Evolutionary conservation across 2,888 invertebrate species (phyloP).

Genomic region (Sinodicranocentrus sp.): DNA sequence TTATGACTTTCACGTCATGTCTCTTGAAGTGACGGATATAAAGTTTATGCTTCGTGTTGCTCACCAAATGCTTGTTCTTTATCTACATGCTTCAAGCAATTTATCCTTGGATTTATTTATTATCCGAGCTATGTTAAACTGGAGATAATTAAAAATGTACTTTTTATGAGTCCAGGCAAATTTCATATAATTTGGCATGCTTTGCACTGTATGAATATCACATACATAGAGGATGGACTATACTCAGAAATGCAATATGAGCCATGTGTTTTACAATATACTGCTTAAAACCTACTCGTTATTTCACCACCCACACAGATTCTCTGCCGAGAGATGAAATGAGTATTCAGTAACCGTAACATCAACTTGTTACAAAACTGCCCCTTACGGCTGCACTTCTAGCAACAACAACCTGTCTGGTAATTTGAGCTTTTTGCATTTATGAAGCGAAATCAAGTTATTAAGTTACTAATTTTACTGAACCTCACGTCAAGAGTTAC

Average conservation of each 20-base stretch:
- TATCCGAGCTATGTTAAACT: conserved; percentile 25
- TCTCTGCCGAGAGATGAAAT: not conserved
- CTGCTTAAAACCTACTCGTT: not conserved
- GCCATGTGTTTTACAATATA: not conserved
- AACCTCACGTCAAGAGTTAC: no score
- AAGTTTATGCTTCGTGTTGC: no score
- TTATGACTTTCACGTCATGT: conserved; percentile 21
- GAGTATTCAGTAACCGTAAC: no score
- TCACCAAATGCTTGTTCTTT: not conserved
- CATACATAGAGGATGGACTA: no score
- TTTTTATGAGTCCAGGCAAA: conserved; percentile 33
- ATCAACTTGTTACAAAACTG: no score
- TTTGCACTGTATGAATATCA: no score
- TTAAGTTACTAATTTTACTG: no score
- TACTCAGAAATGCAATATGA: not conserved
- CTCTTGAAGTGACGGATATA: not conserved
- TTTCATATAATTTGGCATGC: conserved; percentile 18
- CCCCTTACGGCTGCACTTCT: no score
- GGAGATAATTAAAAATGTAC: conserved; percentile 50
- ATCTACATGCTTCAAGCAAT: not conserved
- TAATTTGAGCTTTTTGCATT: no score
- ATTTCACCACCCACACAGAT: conserved; percentile 42
- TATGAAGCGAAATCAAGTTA: no score
- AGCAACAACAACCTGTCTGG: no score
- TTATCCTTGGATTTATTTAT: not conserved